Evolutionary conservation across 2,797 vertebrate species (phyloP), one percentile per base, ranked within the genome.

Genomic region (Botia almorhae): DNA sequence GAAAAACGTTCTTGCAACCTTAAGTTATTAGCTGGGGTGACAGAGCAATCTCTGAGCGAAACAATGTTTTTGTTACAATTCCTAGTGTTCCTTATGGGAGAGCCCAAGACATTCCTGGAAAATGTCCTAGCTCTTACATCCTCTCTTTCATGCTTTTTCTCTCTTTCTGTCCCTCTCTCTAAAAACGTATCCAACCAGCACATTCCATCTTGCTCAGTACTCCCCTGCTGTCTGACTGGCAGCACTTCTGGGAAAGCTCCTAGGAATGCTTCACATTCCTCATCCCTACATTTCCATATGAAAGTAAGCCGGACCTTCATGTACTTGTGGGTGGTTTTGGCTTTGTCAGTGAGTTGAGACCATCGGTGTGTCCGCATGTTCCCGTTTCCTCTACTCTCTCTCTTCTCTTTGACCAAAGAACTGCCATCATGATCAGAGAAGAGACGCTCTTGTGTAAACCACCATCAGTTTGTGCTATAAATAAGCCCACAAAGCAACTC

Each of bases 281-380:
- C 58, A 69, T 56, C 78, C 46, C 55, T 64, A 69, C 68, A 88
- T 90, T 89, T 85, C 81, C 87, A 89, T 89, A 86, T 89, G 88
- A 89, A 90, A 89, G 85, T 87, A 80, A 75, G 51, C 81, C 53
- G 51, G 79, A 83, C 77, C 82, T 76, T 84, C 73, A 87, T 82
- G 87, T 87, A 82, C 83, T 82, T 81, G 77, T 51, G 51, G 53
- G 26, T 16, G 72, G 60, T 53, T 51, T 23, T 13, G 72, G 39
- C 53, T 76, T 65, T 50, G 23, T 61, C 8, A 14, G 12, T 8
- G 17, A 11, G 58, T 26, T 21, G 11, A 26, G 58, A 26, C 16
- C 48, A 60, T 51, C 13, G 26, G 48, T 50, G 58, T 48, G 46
- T 69, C 75, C 63, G 48, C 74, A 53, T 69, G 72, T 75, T 71